Percentiles rank a stretch among this genome's conserved stretches.
These are phyloP conservation scores for Anthopleura sola DNA, from an alignment of 64 coral and sea anemone genomes.

Conservation along the genomic window DNA sequence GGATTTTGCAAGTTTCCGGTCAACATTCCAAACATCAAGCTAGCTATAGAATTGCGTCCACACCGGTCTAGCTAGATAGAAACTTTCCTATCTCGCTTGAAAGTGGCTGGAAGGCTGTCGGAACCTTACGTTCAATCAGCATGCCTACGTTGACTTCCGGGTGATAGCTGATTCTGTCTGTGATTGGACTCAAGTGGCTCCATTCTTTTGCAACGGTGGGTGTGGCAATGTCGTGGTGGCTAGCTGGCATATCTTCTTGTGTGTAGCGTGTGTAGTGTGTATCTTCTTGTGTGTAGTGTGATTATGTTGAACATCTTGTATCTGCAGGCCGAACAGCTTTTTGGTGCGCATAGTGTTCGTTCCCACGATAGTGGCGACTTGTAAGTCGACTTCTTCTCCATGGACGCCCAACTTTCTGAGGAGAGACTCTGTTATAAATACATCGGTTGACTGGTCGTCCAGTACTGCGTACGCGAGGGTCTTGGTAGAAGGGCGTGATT, in stretches of 20 bases:
- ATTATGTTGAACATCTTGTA: constrained; percentile 33
- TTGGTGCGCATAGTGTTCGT: constrained; percentile 23
- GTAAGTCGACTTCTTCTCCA: constrained; percentile 38
- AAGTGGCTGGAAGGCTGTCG: constrained; percentile 28
- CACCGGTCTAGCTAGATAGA: no score
- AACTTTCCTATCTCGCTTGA: no score
- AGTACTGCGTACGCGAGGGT: constrained; percentile 53
- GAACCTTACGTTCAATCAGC: constrained; percentile 46
- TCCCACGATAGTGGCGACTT: constrained; percentile 48
- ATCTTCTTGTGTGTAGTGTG: constrained; percentile 8
- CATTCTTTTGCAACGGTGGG: constrained; percentile 27
- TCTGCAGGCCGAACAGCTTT: constrained; percentile 35
- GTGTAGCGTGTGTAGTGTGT: constrained; percentile 34
- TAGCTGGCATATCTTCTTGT: constrained; percentile 24
- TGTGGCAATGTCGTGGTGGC: constrained; percentile 19
- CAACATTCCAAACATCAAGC: no score
- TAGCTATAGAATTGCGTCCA: no score
- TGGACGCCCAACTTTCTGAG: constrained; percentile 4
- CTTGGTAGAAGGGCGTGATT: constrained; percentile 37
- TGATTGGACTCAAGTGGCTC: constrained; percentile 34
- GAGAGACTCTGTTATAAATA: constrained; percentile 52
- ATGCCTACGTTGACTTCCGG: constrained; percentile 27
- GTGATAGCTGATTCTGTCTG: constrained; percentile 22
- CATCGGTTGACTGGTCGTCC: constrained; percentile 66
- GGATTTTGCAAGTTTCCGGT: no score